phyloP scores from a whole-genome alignment of 2,113 vertebrate genomes.

The Scalopus aquaticus region DNA sequence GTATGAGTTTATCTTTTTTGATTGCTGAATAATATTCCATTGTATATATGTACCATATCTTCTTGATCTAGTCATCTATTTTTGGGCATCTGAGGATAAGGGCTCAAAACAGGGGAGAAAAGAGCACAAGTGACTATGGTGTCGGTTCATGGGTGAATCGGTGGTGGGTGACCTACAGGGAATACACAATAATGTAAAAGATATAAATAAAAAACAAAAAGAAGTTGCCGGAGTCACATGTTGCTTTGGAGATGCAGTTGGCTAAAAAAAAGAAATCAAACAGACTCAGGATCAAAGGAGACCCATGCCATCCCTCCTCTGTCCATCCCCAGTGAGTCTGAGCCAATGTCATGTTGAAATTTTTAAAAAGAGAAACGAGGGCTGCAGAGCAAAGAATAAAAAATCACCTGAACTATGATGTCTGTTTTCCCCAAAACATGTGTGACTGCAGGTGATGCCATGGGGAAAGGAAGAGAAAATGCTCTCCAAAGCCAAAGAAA shows the following conservation, averaged over 20 bases:
- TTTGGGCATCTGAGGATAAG: too few relatives aligned
- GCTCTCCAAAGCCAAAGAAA: neutral
- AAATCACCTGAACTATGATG: neutral
- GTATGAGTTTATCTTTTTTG: too few relatives aligned
- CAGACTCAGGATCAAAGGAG: conserved; percentile 43
- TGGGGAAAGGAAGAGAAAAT: neutral
- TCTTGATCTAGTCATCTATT: too few relatives aligned
- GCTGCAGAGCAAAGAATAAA: neutral
- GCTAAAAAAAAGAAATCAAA: conserved; percentile 41
- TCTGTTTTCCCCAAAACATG: neutral
- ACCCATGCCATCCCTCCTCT: neutral
- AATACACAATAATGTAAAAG: too few relatives aligned
- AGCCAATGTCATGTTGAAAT: neutral
- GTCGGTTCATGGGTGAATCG: too few relatives aligned
- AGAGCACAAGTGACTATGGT: too few relatives aligned
- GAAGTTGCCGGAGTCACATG: conserved; percentile 59
- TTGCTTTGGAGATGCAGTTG: conserved; percentile 30
- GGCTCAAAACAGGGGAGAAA: too few relatives aligned
- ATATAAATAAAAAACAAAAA: too few relatives aligned
- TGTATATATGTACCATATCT: too few relatives aligned
- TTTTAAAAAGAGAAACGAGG: neutral
- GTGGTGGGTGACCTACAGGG: too few relatives aligned
- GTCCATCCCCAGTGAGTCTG: conserved; percentile 20
- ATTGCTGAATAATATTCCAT: too few relatives aligned
- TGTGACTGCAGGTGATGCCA: neutral